A percentile compares a stretch with the other conserved stretches of the same genome.
Evolutionary conservation across 1,140 invertebrate genomes (phyloP).

Genomic region (Macrosteles quadrilineatus): DNA sequence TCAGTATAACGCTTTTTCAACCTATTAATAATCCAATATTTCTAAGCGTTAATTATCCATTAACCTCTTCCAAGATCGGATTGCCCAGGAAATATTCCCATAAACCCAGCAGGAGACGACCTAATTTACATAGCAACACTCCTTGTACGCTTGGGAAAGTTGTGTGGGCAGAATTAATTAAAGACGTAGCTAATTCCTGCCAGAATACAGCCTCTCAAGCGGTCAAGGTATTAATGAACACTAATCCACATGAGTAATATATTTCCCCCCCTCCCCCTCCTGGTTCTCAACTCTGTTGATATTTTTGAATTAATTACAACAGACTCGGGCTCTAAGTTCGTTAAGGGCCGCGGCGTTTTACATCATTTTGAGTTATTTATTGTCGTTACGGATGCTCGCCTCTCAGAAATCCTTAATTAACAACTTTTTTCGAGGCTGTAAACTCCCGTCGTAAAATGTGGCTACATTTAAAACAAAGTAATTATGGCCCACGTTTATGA

Average conservation of each 20-base stretch:
- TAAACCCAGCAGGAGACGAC: too few relatives aligned
- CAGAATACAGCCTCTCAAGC: too few relatives aligned
- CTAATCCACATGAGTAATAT: slow-evolving; percentile 4
- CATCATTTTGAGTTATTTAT: slow-evolving; percentile 26
- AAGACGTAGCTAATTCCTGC: too few relatives aligned
- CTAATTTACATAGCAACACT: too few relatives aligned
- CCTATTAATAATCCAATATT: too few relatives aligned
- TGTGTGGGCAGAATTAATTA: too few relatives aligned
- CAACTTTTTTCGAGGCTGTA: slow-evolving; percentile 18
- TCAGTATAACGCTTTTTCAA: too few relatives aligned
- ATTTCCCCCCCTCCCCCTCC: not conserved
- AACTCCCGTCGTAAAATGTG: slow-evolving; percentile 19
- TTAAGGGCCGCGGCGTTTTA: not conserved
- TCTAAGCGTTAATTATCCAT: too few relatives aligned
- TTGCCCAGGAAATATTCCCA: too few relatives aligned
- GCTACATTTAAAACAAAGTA: slow-evolving; percentile 23
- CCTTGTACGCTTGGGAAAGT: too few relatives aligned
- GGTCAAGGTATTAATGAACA: slow-evolving; percentile 10
- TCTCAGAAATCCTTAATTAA: slow-evolving; percentile 17
- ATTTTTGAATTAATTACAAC: slow-evolving; percentile 22
- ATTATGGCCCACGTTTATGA: slow-evolving; percentile 15
- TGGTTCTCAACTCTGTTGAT: slow-evolving; percentile 3
- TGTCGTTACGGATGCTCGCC: slow-evolving; percentile 2
- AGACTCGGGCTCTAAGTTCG: slow-evolving; percentile 15
- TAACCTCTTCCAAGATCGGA: too few relatives aligned